phyloP scores from a whole-genome alignment of 2,888 invertebrate species.

The Oxyscelio sp. region DNA sequence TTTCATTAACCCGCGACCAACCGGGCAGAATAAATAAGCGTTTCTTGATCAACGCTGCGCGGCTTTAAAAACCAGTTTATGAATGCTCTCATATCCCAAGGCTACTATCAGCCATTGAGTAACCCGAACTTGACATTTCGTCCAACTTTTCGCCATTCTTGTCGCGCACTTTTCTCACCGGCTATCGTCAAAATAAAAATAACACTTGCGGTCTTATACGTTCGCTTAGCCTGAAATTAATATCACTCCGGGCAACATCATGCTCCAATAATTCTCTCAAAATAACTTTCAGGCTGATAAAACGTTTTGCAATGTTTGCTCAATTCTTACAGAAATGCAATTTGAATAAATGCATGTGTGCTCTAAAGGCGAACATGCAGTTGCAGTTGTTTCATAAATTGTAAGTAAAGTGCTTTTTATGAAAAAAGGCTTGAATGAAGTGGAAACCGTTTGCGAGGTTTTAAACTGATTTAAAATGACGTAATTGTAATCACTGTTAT shows the following conservation, averaged over 20 bases:
- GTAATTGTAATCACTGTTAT: too few relatives aligned
- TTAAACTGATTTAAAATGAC: too few relatives aligned
- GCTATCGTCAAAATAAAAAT: background rate
- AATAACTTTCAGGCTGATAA: background rate
- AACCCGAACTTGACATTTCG: constrained; percentile 59
- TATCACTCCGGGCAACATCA: constrained; percentile 1
- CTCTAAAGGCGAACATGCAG: too few relatives aligned
- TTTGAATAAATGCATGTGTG: too few relatives aligned
- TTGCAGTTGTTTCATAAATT: too few relatives aligned
- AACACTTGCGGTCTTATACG: background rate
- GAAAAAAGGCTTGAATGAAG: too few relatives aligned
- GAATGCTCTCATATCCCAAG: constrained; percentile 41
- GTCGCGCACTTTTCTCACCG: constrained; percentile 5
- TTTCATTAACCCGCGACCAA: constrained; percentile 45
- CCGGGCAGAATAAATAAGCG: constrained; percentile 31
- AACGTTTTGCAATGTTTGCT: too few relatives aligned
- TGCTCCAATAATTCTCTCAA: background rate
- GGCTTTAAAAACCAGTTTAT: constrained; percentile 59
- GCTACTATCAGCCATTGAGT: constrained; percentile 30
- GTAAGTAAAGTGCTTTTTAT: too few relatives aligned
- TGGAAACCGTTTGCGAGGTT: too few relatives aligned
- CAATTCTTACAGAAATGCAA: too few relatives aligned
- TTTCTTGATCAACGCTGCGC: constrained; percentile 45
- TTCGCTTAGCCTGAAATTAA: background rate
- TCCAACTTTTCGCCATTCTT: constrained; percentile 51